A percentile compares a stretch with the other conserved stretches of the same genome.
Evolutionary conservation across 2,797 vertebrate species (phyloP).

Genomic region (Etheostoma perlongum): DNA sequence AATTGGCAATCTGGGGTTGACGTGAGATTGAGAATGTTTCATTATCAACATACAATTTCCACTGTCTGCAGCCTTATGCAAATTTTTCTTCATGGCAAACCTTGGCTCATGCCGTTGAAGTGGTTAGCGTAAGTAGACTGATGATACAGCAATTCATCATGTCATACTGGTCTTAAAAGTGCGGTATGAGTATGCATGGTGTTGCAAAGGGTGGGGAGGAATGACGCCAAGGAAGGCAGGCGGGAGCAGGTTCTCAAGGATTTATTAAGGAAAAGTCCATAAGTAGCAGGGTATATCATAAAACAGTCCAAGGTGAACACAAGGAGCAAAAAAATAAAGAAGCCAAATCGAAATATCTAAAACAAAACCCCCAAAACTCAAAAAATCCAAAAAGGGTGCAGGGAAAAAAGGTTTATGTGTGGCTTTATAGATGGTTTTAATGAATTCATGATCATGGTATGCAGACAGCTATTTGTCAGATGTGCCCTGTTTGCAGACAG

Average conservation of each 20-base stretch:
- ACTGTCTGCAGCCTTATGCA: slow-evolving; percentile 54
- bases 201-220: too few relatives aligned
- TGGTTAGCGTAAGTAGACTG: slow-evolving; percentile 43
- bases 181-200: not conserved
- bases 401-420: slow-evolving; percentile 21
- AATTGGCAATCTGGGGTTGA: slow-evolving; percentile 66
- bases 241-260: too few relatives aligned
- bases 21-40: slow-evolving; percentile 66
- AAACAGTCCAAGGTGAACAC: too few relatives aligned
- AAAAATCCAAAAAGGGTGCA: too few relatives aligned
- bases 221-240: too few relatives aligned
- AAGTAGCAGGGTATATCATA: too few relatives aligned
- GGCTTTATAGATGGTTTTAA: slow-evolving; percentile 41
- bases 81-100: slow-evolving; percentile 58
- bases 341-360: too few relatives aligned
- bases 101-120: slow-evolving; percentile 36
- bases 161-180: slow-evolving; percentile 35
- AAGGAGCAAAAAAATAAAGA: too few relatives aligned
- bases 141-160: slow-evolving; percentile 59
- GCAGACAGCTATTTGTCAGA: slow-evolving; percentile 32
- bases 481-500: slow-evolving; percentile 44
- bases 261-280: too few relatives aligned
- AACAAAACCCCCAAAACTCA: too few relatives aligned
- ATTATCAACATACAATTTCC: slow-evolving; percentile 71
- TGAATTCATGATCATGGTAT: slow-evolving; percentile 43